Base-by-base conservation (phyloP, 2,888 invertebrate species). In the Lottia gigantea region DNA sequence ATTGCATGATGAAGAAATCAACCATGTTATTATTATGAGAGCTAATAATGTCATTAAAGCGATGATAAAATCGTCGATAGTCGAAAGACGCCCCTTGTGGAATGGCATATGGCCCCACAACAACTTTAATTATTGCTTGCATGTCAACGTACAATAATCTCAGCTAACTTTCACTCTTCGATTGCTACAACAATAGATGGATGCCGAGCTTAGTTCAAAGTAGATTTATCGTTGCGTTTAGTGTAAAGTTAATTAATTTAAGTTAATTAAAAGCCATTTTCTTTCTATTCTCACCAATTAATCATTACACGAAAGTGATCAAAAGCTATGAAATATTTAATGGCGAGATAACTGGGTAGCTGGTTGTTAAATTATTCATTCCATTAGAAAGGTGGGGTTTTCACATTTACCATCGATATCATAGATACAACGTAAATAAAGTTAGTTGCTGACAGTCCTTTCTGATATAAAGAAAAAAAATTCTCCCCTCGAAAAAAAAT, bases 201-300 rank as follows among this genome's bases (percentile, higher is more conserved):
- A 40, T 40, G 40, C 40, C 40, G 40, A 40, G 40, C 40, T 40
- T 40, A 40, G 40, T 40, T 40, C 40, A 40, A 40, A 40, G 40
- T 40, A 40, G 40, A 40, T 40, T 40, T 40, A 55, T 55, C 23
- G 23, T 55, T 55, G 55, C 55, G 23, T 55, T 55, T 55, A 55
- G 55, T 55, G 11, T 55, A 55, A 55, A 55, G 55, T 23, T 55
- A 55, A 55, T 55, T 55, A 55, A 55, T 55, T 55, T 55, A 55
- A 55, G 55, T 55, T 55, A 55, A 55, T 55, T 55, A 55, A 55
- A 55, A 55, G 55, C 55, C 55, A 55, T 55, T 55, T 55, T 55
- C 55, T 55, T 23, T 55, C 23, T 55, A 23, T 55, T 55, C 23
- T 55, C 55, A 23, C 55, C 55, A 55, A 55, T 55, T 55, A 55